Evolutionary conservation across 2,797 vertebrate genomes (phyloP), one percentile per base, ranked within the genome.

Genomic region (Tapirus indicus): DNA sequence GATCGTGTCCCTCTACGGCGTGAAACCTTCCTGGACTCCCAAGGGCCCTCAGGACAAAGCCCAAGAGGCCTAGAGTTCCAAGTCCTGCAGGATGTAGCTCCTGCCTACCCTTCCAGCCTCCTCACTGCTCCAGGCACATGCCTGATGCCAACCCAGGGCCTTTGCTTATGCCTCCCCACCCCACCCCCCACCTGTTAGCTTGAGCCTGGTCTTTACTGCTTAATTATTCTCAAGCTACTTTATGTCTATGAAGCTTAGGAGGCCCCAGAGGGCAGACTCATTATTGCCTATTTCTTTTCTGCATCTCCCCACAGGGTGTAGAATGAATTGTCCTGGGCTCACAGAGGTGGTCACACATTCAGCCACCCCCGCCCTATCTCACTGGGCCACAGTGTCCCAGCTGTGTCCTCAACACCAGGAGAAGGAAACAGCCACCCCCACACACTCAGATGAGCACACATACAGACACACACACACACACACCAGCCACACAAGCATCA

Each of bases 251-350:
- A 88, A 90, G 62, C 87, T 95, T 83, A 94, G 89, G 87, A 94
- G 75, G 96, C 60, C 96, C 86, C 94, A 93, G 92, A 95, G 93
- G 90, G 72, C 41, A 96, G 66, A 77, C 16, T 38, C 71, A 88
- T 94, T 94, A 85, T 86, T 95, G 80, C 60, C 87, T 92, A n/a
- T 95, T 97, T 97, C 84, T 95, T 95, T 96, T 84, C 87, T 71
- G 29, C 62, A 38, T 94, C 66, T 94, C 96, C 95, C 92, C 44
- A 25, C 71, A 88, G 96, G 84, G 56, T 78, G 78, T 32, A 91
- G 84, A 95, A 85, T 92, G 93, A 97, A 97, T 60, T 90, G 90
- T 95, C 88, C 80, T 78, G 66, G n/a, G 44, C 90, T 96, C 83
- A 69, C 8, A 35, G 89, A 91, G 60, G 75, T 77, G 91, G 83